A percentile compares a stretch with the other conserved stretches of the same genome.
Conservation (phyloP, 2,113 vertebrate genomes). For the Rynchops niger region DNA sequence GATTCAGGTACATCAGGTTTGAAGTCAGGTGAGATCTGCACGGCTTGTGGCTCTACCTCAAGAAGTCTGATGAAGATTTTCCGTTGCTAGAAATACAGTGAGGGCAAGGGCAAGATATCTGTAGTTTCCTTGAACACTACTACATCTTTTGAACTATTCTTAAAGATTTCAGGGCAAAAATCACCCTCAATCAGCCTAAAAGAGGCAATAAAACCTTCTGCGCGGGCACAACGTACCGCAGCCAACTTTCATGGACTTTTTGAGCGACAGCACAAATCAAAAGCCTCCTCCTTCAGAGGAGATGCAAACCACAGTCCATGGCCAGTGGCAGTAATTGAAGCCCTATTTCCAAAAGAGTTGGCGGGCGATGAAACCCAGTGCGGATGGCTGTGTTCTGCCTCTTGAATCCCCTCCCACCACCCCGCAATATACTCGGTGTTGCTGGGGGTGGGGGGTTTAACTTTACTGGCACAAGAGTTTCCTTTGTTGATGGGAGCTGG, state of each 20-base stretch:
- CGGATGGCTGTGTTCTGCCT: not conserved
- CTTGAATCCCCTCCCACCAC: conserved; percentile 25
- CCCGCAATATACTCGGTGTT: not conserved
- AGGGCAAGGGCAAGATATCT: not conserved
- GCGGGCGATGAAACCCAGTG: conserved; percentile 8
- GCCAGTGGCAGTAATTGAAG: conserved; percentile 42
- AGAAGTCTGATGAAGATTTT: not conserved
- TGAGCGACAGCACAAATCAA: not conserved
- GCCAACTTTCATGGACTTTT: not conserved
- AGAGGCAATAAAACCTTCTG: not conserved
- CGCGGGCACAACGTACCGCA: fast-evolving
- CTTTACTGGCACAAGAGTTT: not conserved
- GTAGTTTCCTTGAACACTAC: not conserved
- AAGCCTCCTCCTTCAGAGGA: conserved; percentile 17
- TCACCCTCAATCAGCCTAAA: not conserved
- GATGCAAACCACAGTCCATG: not conserved
- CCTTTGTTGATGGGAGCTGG: conserved; percentile 57
- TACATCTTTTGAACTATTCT: not conserved
- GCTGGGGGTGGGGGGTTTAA: conserved; percentile 24
- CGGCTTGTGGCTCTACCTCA: not conserved
- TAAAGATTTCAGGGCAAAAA: not conserved
- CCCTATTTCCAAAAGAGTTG: not conserved
- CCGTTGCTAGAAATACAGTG: not conserved
- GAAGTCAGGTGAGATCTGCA: not conserved
- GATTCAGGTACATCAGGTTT: not conserved